phyloP scores from a whole-genome alignment of 2,888 invertebrate species.

The Arrhopalites spinosus region DNA sequence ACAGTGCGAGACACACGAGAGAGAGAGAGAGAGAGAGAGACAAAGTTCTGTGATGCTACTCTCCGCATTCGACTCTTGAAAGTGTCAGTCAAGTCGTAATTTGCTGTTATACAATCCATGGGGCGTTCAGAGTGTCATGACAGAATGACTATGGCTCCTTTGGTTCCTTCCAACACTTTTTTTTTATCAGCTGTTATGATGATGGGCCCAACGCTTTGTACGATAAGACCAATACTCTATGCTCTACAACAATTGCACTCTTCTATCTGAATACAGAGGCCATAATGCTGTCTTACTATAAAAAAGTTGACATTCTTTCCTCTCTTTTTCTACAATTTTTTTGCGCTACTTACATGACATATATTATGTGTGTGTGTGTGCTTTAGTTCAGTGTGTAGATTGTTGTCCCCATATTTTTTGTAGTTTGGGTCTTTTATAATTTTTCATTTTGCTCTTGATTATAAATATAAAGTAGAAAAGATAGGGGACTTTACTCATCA shows the following conservation, averaged over 20 bases:
- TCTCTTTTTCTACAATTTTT: neutral
- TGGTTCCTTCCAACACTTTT: neutral
- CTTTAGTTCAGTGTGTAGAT: too few relatives aligned
- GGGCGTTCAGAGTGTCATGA: slow-evolving; percentile 29
- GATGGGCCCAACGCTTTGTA: neutral
- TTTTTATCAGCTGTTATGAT: slow-evolving; percentile 21
- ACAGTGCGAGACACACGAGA: neutral
- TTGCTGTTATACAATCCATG: slow-evolving; percentile 44
- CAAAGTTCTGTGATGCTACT: too few relatives aligned
- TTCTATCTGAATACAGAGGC: neutral
- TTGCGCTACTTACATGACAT: neutral
- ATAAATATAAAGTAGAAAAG: neutral
- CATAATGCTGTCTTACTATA: neutral
- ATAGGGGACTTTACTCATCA: too few relatives aligned
- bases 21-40: neutral
- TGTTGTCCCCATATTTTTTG: neutral
- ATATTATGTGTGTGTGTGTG: neutral
- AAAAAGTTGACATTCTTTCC: neutral
- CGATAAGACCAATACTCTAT: neutral
- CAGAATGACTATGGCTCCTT: slow-evolving; percentile 20
- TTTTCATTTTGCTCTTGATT: neutral
- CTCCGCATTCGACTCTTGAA: slow-evolving; percentile 18
- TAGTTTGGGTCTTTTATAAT: neutral
- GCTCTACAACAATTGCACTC: neutral
- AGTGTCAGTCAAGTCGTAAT: slow-evolving; percentile 50